Evolutionary conservation across 2,888 invertebrate genomes (phyloP).

Genomic region (Drosophila bunnanda): DNA sequence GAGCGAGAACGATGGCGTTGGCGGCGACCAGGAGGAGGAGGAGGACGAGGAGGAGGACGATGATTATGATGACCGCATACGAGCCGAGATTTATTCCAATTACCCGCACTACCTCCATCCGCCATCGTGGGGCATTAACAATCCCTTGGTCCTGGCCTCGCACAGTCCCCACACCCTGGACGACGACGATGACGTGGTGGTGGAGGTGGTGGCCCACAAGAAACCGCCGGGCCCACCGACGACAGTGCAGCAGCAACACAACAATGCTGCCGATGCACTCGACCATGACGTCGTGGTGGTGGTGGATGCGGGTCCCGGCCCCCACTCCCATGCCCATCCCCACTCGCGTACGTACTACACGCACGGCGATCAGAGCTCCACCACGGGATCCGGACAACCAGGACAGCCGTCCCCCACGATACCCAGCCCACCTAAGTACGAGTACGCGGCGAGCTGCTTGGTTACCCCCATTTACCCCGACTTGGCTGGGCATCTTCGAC

Average conservation of each 20-base stretch:
- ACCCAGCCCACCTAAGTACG: conserved; percentile 63
- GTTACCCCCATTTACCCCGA: not conserved
- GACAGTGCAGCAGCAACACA: conserved; percentile 23
- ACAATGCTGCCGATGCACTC: conserved; percentile 51
- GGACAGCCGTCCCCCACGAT: conserved; percentile 53
- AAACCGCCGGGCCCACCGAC: conserved; percentile 42
- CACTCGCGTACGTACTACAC: conserved; percentile 69
- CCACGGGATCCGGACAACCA: conserved; percentile 59
- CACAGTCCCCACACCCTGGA: conserved; percentile 85
- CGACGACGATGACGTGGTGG: conserved; percentile 80
- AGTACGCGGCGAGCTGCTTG: conserved; percentile 27
- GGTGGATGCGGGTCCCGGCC: conserved; percentile 76
- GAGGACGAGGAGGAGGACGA: conserved; percentile 80
- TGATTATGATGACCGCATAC: conserved; percentile 86
- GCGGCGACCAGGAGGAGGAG: conserved; percentile 60
- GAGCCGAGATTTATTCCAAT: conserved; percentile 86
- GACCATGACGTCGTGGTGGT: conserved; percentile 82
- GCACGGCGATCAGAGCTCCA: conserved; percentile 65
- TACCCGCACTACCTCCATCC: conserved; percentile 88
- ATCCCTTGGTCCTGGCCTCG: conserved; percentile 84
- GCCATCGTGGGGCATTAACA: conserved; percentile 84
- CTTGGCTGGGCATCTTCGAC: conserved; percentile 52
- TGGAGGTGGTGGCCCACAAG: conserved; percentile 74
- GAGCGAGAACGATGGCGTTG: conserved; percentile 31
- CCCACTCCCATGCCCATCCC: conserved; percentile 58